Conservation (phyloP, 64 coral and sea anemone species). For the Catalaphyllia jardinei region DNA sequence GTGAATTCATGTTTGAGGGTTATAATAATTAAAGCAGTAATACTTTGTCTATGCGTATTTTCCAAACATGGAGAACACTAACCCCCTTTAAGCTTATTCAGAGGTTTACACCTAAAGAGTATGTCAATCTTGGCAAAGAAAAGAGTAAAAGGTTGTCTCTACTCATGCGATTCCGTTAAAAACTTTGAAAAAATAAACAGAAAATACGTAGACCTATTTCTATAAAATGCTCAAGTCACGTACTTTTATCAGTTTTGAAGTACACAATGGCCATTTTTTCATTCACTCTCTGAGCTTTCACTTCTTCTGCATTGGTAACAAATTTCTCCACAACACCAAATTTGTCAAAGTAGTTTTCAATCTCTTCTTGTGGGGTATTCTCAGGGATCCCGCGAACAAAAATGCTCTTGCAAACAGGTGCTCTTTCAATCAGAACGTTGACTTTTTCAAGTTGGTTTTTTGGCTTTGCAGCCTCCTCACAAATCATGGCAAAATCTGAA, state of each 20-base stretch:
- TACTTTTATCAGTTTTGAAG: constrained; percentile 7
- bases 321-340: constrained; percentile 11
- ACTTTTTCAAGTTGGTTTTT: neutral
- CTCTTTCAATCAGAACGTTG: constrained; percentile 2
- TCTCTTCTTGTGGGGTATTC: neutral
- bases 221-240: neutral
- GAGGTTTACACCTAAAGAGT: no score
- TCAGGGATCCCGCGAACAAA: neutral
- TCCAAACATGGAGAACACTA: no score
- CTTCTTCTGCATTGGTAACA: neutral
- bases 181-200: no score
- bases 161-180: no score
- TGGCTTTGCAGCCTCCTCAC: neutral
- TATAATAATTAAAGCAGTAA: no score
- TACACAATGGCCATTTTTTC: neutral
- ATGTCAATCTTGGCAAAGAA: no score
- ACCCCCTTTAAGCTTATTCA: no score
- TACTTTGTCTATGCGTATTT: no score
- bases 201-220: neutral
- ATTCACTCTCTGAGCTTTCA: neutral
- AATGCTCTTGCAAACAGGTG: constrained; percentile 10
- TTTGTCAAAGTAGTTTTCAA: constrained; percentile 9
- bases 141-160: no score
- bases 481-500: neutral
- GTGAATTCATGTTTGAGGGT: no score